Evolutionary conservation across 2,888 invertebrate genomes (phyloP), one percentile per base, ranked within the genome.

Genomic region (Drosophila demipolita): DNA sequence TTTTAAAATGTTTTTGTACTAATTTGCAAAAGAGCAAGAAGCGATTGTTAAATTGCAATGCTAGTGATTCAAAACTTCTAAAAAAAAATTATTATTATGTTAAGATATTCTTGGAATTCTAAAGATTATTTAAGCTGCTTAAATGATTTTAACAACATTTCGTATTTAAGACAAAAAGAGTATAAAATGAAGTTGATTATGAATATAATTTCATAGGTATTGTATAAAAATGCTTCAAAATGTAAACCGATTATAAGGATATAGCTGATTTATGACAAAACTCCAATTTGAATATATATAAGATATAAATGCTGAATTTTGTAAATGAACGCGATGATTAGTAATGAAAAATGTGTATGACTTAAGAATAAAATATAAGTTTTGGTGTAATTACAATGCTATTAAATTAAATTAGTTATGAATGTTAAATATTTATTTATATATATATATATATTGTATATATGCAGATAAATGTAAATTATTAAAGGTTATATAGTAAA

Each of bases 401-500:
- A 35, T 42, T 62, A 52, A 40, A 45, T 49, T 50, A 57, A 50
- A 38, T 48, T 49, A 29, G 48, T 36, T 49, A 53, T 58, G 17
- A 26, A 54, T 60, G 35, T 59, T 33, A 15, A 29, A 48, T 45
- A 33, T 53, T 49, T 38, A 52, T 38, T 66, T 32, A 45, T 35
- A 52, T 12, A 38, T 12, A 49, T 55, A 36, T 55, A 53, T 58
- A 12, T 52, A 40, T 53, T 60, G 7, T 45, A 45, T 23, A 45
- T 5, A 45, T 45, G 45, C 54, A 62, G 48, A 66, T 63, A 73
- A 35, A 60, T 81, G 70, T 65, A 71, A 66, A 59, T 69, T 8
- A 78, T 66, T 71, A 75, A 80, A 71, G 64, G 53, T 65, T 74
- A 82, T 80, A 80, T 80, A 80, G 80, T 80, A 85, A 87, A 87